phyloP scores from a whole-genome alignment of 2,888 invertebrate species.

The Meteorus cinctellus region DNA sequence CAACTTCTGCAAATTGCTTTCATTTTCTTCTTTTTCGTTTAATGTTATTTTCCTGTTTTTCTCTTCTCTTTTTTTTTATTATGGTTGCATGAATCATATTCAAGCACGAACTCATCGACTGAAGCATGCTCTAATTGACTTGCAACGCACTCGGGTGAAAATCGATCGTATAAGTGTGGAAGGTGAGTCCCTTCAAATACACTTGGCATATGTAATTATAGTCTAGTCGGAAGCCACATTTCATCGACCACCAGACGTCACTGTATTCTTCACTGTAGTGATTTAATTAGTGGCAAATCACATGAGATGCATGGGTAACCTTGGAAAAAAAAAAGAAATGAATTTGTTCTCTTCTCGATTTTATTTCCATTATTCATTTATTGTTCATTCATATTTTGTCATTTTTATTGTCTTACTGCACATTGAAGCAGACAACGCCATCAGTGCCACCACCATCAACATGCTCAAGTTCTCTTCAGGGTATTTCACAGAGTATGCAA shows the following conservation, averaged over 20 bases:
- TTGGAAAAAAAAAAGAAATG: neutral
- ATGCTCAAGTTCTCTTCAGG: conserved; percentile 70
- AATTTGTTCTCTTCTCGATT: neutral
- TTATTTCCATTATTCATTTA: neutral
- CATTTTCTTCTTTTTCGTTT: conserved; percentile 16
- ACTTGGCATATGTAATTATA: conserved; percentile 26
- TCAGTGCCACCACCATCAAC: conserved; percentile 62
- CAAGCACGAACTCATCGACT: conserved; percentile 70
- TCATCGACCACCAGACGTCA: conserved; percentile 6
- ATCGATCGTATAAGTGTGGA: conserved; percentile 49
- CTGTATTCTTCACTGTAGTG: conserved; percentile 13
- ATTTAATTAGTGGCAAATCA: conserved; percentile 26
- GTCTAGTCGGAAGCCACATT: conserved; percentile 39
- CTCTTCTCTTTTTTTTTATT: conserved; percentile 18
- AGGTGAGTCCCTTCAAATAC: conserved; percentile 50
- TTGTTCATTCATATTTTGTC: neutral
- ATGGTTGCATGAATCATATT: conserved; percentile 43
- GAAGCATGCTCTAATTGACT: conserved; percentile 58
- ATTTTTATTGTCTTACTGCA: neutral
- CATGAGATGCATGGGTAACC: conserved; percentile 22
- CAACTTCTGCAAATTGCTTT: neutral
- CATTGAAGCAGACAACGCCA: conserved; percentile 58
- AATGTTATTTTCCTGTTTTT: neutral
- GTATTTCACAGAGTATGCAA: conserved; percentile 72
- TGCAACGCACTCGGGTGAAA: conserved; percentile 50